These are phyloP conservation scores for Meloidogyne hapla DNA, from an alignment of 1,140 invertebrate genomes.

Conservation along the genomic window DNA sequence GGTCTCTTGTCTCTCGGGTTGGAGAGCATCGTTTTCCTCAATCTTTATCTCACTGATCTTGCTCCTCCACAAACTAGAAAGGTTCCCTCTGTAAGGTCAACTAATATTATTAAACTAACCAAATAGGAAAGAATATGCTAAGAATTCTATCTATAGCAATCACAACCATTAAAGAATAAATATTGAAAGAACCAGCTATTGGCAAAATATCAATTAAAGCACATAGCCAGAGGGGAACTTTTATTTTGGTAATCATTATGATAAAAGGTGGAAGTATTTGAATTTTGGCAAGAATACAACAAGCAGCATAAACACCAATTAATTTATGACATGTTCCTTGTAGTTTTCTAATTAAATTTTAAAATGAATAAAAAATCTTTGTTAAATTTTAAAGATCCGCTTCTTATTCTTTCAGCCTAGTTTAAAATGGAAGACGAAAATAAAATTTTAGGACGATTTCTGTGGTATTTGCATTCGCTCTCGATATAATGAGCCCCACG, in stretches of 20 bases:
- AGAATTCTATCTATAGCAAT: constrained; percentile 6
- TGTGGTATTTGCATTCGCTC: too few relatives aligned
- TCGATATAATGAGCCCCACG: too few relatives aligned
- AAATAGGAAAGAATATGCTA: constrained; percentile 9
- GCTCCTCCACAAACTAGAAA: too few relatives aligned
- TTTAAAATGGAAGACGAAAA: too few relatives aligned
- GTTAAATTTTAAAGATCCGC: too few relatives aligned
- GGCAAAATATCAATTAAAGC: neutral
- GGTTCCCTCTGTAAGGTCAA: too few relatives aligned
- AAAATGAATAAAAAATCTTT: neutral
- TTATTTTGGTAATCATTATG: neutral
- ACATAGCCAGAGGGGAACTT: neutral
- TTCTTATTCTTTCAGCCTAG: too few relatives aligned
- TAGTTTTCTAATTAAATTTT: neutral
- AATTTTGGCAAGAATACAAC: neutral
- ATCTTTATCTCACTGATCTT: too few relatives aligned
- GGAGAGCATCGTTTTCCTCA: too few relatives aligned
- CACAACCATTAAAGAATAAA: constrained; percentile 4
- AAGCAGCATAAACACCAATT: neutral
- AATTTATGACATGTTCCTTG: constrained; percentile 3
- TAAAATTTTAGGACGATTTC: too few relatives aligned
- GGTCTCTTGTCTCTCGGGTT: too few relatives aligned
- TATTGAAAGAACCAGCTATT: constrained; percentile 4
- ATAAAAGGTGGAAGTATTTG: neutral
- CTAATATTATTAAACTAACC: neutral